Evolutionary conservation across 2,113 vertebrate genomes (phyloP).

Genomic region (Eclectus roratus): DNA sequence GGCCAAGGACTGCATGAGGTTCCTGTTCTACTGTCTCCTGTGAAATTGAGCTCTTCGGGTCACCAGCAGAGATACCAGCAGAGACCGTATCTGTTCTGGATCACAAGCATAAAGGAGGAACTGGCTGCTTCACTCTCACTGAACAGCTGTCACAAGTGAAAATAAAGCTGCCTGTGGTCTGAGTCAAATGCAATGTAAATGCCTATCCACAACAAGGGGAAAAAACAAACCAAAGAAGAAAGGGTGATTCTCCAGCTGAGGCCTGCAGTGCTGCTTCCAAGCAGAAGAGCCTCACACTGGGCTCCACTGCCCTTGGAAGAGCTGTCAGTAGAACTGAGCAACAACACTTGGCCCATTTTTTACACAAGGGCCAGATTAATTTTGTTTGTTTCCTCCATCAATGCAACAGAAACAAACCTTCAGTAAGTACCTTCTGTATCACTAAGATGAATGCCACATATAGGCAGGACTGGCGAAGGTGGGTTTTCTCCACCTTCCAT

Average conservation of each 20-base stretch:
- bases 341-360: neutral
- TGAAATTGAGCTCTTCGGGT: neutral
- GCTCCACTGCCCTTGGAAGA: neutral
- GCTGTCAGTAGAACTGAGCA: neutral
- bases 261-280: neutral
- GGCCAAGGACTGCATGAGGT: neutral
- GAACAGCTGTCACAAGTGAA: conserved; percentile 32
- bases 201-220: neutral
- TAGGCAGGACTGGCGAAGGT: neutral
- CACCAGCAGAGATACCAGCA: neutral
- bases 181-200: conserved; percentile 16
- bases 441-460: neutral
- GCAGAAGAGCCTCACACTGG: neutral
- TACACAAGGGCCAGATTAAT: neutral
- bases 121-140: conserved; percentile 18
- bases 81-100: neutral
- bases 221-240: neutral
- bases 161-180: conserved; percentile 36
- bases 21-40: neutral
- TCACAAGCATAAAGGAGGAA: neutral
- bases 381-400: neutral
- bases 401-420: neutral
- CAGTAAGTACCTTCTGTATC: neutral
- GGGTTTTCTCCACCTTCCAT: neutral
- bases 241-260: neutral